Percentiles rank a stretch among this genome's conserved stretches.
Conservation (phyloP, 2,797 vertebrate species). For the Pempheris klunzingeri region DNA sequence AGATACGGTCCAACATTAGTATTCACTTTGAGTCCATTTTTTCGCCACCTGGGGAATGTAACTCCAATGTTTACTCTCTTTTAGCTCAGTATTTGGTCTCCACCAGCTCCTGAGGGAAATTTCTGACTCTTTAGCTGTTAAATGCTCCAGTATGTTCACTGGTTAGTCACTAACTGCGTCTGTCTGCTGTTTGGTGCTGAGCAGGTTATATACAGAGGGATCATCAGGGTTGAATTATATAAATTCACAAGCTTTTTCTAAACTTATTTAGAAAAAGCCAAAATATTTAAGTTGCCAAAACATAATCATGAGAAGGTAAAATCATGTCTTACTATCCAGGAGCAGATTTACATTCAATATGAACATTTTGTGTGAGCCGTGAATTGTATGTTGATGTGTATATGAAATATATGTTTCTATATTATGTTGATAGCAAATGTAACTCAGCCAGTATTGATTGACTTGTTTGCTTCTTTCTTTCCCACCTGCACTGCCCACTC, state of each 20-base stretch:
- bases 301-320: background rate
- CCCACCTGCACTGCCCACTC: background rate
- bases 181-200: background rate
- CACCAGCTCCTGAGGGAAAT: background rate
- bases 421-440: background rate
- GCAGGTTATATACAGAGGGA: too few relatives aligned
- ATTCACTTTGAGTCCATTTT: background rate
- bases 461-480: background rate
- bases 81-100: conserved; percentile 8
- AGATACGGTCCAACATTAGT: too few relatives aligned
- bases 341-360: background rate
- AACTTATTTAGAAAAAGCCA: too few relatives aligned
- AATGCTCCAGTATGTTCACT: background rate
- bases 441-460: background rate
- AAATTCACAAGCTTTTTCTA: background rate
- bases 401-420: background rate
- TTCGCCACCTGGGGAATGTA: background rate
- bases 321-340: background rate
- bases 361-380: background rate
- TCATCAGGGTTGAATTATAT: background rate
- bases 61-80: background rate
- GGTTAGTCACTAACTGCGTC: background rate
- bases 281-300: conserved; percentile 6
- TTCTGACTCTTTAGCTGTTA: background rate
- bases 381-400: background rate